Conservation (phyloP, 2,797 vertebrate species). For the Poecile montanus region DNA sequence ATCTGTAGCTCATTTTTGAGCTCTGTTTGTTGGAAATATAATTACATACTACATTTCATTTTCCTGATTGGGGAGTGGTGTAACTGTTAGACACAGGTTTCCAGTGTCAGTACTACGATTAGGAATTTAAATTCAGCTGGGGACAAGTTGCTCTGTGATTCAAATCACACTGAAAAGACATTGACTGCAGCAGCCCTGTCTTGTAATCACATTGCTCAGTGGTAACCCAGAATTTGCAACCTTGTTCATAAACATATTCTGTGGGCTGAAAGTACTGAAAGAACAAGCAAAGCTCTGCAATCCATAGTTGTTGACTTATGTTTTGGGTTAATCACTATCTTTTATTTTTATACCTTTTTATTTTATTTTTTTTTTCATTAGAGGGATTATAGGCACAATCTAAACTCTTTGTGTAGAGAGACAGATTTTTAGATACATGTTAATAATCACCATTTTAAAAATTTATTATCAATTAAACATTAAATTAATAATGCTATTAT, state of each 20-base stretch:
- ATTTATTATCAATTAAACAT: constrained; percentile 39
- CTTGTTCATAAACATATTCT: background rate
- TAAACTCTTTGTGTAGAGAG: background rate
- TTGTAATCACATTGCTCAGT: background rate
- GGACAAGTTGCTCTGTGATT: background rate
- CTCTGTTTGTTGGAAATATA: constrained; percentile 25
- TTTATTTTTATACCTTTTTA: background rate
- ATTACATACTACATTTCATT: background rate
- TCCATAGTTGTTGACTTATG: background rate
- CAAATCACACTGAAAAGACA: constrained; percentile 12
- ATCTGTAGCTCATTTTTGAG: constrained; percentile 1
- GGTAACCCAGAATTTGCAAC: background rate
- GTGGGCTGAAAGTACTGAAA: background rate
- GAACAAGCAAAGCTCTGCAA: background rate
- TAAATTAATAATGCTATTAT: constrained; percentile 17
- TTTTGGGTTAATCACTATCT: background rate
- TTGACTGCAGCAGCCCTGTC: background rate
- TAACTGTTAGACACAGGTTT: background rate
- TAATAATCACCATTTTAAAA: background rate
- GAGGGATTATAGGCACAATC: background rate
- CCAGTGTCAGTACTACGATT: background rate
- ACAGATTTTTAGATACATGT: background rate
- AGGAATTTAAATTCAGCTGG: constrained; percentile 35
- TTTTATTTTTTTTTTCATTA: background rate
- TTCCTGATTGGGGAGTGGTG: background rate